Evolutionary conservation across 2,797 vertebrate genomes (phyloP), one percentile per base, ranked within the genome.

Genomic region (Falco naumanni): DNA sequence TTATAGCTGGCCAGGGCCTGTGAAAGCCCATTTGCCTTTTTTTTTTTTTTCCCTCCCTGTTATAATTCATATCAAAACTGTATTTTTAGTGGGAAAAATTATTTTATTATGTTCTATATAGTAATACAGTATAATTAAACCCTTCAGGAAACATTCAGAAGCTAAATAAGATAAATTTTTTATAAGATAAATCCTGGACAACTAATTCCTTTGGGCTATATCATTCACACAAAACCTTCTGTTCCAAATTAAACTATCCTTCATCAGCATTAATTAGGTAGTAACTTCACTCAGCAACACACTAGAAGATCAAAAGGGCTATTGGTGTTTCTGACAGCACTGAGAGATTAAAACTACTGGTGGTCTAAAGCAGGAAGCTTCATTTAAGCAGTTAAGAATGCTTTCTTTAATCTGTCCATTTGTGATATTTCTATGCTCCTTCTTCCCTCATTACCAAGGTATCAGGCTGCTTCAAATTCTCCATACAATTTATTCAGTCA

Each of bases 391-490:
- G 34, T 76, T 91, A 91, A 76, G 45, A 92, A 86, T 71, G 53
- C 29, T 85, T 47, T 78, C 72, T 90, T 90, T 93, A 51, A 13
- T 80, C 87, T 92, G 56, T 69, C 41, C 59, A 63, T 94, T 92
- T 89, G 57, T 91, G 54, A 37, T 94, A 88, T 91, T 84, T 72
- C 69, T 92, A 4, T 25, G 39, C 20, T 85, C 2, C 50, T 72
- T 79, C 59, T 96, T 95, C 74, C 80, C 91, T 95, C 85, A 93
- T 95, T 96, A 95, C 31, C 74, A 53, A 50, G 54, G 39, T 76
- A 90, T 90, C 91, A 96, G 63, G 88, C 83, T 90, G 91, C 22
- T 95, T 96, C 79, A 91, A 88, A 96, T 94, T 82, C 61, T 86
- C 65, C 45, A 70, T 60, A 61, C 66, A 31, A 31, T 93, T 86